A percentile compares a stretch with the other conserved stretches of the same genome.
phyloP scores from a whole-genome alignment of 2,888 invertebrate genomes.

The Julus scandinavius region DNA sequence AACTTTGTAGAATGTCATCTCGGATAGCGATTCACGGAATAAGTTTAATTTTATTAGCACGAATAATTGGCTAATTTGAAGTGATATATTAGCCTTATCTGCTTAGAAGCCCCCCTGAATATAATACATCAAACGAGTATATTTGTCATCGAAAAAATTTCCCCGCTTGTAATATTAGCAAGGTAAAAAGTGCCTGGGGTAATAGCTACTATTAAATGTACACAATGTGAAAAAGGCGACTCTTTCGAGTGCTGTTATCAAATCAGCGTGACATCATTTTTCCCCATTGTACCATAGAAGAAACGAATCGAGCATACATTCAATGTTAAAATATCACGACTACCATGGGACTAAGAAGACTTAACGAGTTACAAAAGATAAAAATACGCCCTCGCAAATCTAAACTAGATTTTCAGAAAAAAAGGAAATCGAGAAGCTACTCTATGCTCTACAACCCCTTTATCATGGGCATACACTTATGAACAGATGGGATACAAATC shows the following conservation, averaged over 20 bases:
- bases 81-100: constrained; percentile 12
- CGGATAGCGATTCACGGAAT: not conserved
- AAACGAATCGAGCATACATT: constrained; percentile 16
- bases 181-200: constrained; percentile 38
- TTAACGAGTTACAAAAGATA: constrained; percentile 39
- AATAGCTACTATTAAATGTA: constrained; percentile 8
- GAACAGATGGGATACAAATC: not conserved
- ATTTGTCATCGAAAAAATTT: constrained; percentile 8
- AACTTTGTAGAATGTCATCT: not conserved
- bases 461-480: not conserved
- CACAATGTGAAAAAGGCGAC: constrained; percentile 37
- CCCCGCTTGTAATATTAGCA: constrained; percentile 22
- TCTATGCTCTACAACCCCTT: not conserved
- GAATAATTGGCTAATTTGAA: constrained; percentile 35
- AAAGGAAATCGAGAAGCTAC: not conserved
- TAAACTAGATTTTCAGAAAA: not conserved
- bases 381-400: constrained; percentile 14
- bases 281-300: constrained; percentile 23
- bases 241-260: constrained; percentile 38
- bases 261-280: constrained; percentile 39
- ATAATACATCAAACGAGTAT: not conserved
- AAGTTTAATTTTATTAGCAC: constrained; percentile 11
- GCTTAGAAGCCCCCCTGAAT: constrained; percentile 18
- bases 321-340: constrained; percentile 42
- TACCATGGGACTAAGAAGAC: constrained; percentile 2